Evolutionary conservation across 64 coral and sea anemone genomes (phyloP), one percentile per base, ranked within the genome.

Genomic region (Montipora cactus): DNA sequence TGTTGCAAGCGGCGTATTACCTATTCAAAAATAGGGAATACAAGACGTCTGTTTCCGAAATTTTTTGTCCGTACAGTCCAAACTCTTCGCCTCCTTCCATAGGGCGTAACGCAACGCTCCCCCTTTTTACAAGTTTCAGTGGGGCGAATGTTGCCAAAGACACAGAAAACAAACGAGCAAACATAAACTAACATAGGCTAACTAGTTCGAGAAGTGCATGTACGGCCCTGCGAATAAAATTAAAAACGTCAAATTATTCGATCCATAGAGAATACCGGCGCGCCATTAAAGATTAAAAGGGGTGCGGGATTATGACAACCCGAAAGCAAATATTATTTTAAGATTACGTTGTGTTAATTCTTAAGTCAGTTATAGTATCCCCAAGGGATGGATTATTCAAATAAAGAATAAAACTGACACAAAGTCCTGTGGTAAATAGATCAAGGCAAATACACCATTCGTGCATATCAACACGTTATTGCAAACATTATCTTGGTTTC

Each of bases 311-410:
- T 5, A 71, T 71, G 4, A 21, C n/a, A 71, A 71, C 21, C 3
- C 67, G 20, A 71, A 71, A 71, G 64, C 18, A 71, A 71, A 71
- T 71, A 23, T 71, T 71, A 15, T 18, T 71, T 71, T 71, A 21
- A n/a, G 2, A 10, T 37, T 9, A 22, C 10, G 12, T 20, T 84
- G 47, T 84, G 61, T 68, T 84, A 28, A 28, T n/a, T 67, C 28
- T 47, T 71, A 44, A 50, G 64, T 8, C 16, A 49, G 67, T 71
- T 18, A 72, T 70, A 49, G 23, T 44, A 86, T 46, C 68, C 66
- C 82, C 59, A 67, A 48, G 82, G 59, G 82, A 86, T 15, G 64
- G 82, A 86, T 84, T 84, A 84, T 28, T 16, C 3, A 80, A 37
- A 84, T 28, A 21, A 49, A 15, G 4, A 49, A 59, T 68, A 71